Percentiles rank a stretch among this genome's conserved stretches.
phyloP scores from a whole-genome alignment of 53 echinoderm and acorn worm genomes.

The Glandiceps talaboti region DNA sequence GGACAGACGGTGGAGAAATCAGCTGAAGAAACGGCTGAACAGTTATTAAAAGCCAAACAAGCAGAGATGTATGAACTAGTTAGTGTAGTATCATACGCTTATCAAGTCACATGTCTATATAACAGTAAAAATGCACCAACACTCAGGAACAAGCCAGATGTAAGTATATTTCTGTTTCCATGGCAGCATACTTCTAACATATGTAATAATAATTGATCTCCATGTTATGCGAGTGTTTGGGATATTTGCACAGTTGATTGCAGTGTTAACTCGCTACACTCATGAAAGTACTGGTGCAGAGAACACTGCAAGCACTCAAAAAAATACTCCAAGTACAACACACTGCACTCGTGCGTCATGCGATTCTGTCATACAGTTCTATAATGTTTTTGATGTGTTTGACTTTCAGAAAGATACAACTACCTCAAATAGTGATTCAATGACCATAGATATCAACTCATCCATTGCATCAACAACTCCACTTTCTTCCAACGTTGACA shows the following conservation, averaged over 20 bases:
- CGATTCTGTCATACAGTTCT: no score
- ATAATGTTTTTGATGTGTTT: no score
- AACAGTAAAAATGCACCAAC: conserved; percentile 72
- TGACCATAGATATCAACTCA: background rate
- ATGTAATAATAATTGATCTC: no score
- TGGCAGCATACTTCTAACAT: no score
- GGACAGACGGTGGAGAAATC: conserved; percentile 38
- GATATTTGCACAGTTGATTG: no score
- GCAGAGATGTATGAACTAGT: conserved; percentile 97
- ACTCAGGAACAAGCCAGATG: conserved; percentile 48
- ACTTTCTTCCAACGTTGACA: background rate
- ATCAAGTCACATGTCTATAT: conserved; percentile 95
- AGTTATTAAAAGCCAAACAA: conserved; percentile 65
- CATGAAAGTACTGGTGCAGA: no score
- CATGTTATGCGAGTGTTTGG: no score
- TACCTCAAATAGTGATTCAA: background rate
- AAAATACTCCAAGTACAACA: no score
- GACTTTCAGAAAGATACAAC: background rate
- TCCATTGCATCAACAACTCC: background rate
- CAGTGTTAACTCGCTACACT: no score
- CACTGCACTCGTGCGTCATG: no score
- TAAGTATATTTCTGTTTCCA: no score
- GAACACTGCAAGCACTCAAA: no score
- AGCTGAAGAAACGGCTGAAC: conserved; percentile 1
- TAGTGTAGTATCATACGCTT: conserved; percentile 85